These are phyloP conservation scores for Pantherophis guttatus DNA, from an alignment of 2,113 vertebrate species.

Conservation along the genomic window DNA sequence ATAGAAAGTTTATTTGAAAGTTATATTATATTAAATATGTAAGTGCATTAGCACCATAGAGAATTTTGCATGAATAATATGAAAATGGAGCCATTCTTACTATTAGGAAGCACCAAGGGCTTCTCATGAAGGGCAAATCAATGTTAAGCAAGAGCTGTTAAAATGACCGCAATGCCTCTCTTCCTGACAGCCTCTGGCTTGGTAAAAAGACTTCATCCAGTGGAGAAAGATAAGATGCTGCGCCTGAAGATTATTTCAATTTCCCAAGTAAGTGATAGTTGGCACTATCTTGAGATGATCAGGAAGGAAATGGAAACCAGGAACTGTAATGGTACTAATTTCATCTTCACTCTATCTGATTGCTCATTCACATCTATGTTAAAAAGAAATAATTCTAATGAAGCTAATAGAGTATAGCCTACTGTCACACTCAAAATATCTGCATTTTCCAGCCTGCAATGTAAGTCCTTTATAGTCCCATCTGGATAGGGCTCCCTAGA, in stretches of 20 bases:
- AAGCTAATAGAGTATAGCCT: background rate
- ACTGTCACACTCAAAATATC: background rate
- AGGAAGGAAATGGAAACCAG: conserved; percentile 33
- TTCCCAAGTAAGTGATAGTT: conserved; percentile 52
- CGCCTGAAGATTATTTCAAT: conserved; percentile 16
- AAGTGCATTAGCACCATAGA: background rate
- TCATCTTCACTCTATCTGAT: conserved; percentile 13
- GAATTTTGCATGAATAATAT: background rate
- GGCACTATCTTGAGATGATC: conserved; percentile 25
- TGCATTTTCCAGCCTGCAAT: conserved; percentile 15
- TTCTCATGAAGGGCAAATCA: conserved; percentile 39
- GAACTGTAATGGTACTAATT: background rate
- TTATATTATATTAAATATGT: background rate
- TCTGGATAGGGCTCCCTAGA: background rate
- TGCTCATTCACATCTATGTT: background rate
- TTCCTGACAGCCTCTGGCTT: conserved; percentile 22
- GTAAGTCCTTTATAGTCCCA: background rate
- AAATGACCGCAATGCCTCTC: conserved; percentile 52
- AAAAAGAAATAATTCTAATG: background rate
- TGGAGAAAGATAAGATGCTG: conserved; percentile 39
- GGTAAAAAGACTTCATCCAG: background rate
- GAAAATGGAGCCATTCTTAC: conserved; percentile 36
- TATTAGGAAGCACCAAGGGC: conserved; percentile 27
- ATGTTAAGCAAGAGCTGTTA: conserved; percentile 43
- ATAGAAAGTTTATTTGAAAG: background rate